These are phyloP conservation scores for Diplosoma virens DNA, from an alignment of 23 tunicate species.

Conservation along the genomic window DNA sequence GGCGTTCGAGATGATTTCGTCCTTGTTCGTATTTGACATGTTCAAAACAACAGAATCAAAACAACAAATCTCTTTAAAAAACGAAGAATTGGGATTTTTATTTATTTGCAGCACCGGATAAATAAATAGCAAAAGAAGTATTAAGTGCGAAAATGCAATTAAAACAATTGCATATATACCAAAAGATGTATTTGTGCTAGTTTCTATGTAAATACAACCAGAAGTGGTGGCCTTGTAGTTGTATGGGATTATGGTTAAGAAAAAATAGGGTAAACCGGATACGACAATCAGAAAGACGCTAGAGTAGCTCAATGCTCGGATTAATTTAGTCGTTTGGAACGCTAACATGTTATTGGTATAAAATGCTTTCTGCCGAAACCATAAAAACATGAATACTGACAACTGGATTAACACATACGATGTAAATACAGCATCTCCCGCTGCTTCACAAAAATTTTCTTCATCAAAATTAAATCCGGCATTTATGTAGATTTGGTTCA, in stretches of 20 bases:
- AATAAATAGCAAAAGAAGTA: conserved; percentile 42
- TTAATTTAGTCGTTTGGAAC: conserved; percentile 1
- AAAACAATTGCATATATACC: conserved; percentile 14
- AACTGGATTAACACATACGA: conserved; percentile 22
- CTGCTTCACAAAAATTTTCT: conserved; percentile 34
- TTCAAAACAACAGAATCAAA: no score
- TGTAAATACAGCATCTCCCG: conserved; percentile 35
- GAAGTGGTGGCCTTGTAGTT: conserved; percentile 21
- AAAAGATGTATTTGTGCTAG: not conserved
- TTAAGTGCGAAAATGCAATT: conserved; percentile 33
- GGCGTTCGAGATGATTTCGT: no score
- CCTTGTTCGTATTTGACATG: no score
- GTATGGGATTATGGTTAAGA: conserved; percentile 10
- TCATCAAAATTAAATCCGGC: not conserved
- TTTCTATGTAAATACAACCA: conserved; percentile 30
- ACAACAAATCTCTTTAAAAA: no score
- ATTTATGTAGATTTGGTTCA: conserved; percentile 29
- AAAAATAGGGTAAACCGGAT: conserved; percentile 2
- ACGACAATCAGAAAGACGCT: conserved; percentile 31
- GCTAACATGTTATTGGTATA: conserved; percentile 55
- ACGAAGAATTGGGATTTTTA: no score
- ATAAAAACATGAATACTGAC: conserved; percentile 39
- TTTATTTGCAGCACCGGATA: no score
- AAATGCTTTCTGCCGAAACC: conserved; percentile 57
- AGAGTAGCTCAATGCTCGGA: conserved; percentile 30